These are phyloP conservation scores for Geothlypis trichas DNA, from an alignment of 2,113 vertebrate genomes.

Conservation along the genomic window DNA sequence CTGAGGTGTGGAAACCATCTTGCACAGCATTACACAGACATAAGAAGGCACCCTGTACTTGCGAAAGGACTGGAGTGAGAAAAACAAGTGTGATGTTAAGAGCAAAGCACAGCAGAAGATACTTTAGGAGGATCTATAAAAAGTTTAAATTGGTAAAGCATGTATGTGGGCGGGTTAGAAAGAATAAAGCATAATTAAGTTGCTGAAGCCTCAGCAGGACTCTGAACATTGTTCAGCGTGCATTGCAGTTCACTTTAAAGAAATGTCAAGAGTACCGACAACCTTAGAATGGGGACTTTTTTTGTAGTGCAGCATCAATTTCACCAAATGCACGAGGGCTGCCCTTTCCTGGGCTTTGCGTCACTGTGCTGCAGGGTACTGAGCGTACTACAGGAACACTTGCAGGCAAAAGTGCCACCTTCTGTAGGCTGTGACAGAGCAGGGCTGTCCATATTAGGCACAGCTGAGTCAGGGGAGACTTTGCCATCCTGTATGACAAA, in stretches of 20 bases:
- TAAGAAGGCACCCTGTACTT: neutral
- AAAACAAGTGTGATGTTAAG: neutral
- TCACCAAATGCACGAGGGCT: neutral
- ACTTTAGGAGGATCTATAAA: constrained; percentile 32
- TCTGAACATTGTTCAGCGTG: neutral
- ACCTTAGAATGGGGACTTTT: constrained; percentile 13
- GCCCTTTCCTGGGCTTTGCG: neutral
- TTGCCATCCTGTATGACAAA: neutral
- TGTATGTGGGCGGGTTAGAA: constrained; percentile 32
- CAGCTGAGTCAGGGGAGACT: neutral
- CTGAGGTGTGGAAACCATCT: neutral
- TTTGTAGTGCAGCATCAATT: neutral
- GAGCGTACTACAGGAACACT: neutral
- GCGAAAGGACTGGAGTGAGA: neutral
- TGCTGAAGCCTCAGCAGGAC: constrained; percentile 24
- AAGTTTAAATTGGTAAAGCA: constrained; percentile 55
- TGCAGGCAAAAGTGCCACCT: neutral
- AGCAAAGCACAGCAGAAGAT: constrained; percentile 4
- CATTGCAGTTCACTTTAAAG: constrained; percentile 1
- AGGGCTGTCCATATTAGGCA: neutral
- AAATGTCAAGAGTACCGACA: constrained; percentile 44
- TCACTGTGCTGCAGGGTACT: neutral
- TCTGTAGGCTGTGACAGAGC: neutral
- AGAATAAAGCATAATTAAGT: constrained; percentile 27
- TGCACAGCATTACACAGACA: neutral